Evolutionary conservation across 2,113 vertebrate species (phyloP).

Genomic region (Gallinago media): DNA sequence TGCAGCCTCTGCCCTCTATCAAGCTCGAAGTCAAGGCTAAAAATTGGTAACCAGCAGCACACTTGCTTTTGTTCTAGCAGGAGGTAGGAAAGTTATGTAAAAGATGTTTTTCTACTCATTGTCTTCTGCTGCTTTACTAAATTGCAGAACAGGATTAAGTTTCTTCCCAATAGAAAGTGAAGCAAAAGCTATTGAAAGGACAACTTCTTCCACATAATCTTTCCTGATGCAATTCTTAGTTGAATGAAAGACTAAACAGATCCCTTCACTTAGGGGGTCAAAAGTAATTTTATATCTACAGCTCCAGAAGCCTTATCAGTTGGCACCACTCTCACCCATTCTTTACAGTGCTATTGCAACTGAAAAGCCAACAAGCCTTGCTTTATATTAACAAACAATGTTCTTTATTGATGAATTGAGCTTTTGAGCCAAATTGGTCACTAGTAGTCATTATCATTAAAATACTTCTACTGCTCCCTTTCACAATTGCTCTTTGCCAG

Average conservation of each 20-base stretch:
- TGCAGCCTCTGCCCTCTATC: not conserved
- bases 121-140: not conserved
- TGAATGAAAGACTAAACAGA: not conserved
- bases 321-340: not conserved
- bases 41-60: not conserved
- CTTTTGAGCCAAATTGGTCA: not conserved
- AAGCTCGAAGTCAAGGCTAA: not conserved
- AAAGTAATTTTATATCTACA: not conserved
- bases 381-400: conserved; percentile 24
- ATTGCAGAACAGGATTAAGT: not conserved
- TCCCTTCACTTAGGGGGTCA: not conserved
- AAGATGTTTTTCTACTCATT: not conserved
- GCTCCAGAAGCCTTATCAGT: not conserved
- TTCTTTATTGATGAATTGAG: not conserved
- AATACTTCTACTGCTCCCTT: not conserved
- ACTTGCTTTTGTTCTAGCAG: not conserved
- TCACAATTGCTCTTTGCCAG: not conserved
- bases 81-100: not conserved
- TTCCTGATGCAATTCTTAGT: not conserved
- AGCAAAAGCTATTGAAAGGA: not conserved
- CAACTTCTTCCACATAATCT: not conserved
- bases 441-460: not conserved
- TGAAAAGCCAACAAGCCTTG: conserved; percentile 2
- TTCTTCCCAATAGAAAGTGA: not conserved
- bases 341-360: not conserved